Conservation (phyloP, 2,113 vertebrate genomes). For the Myrmecobius fasciatus region DNA sequence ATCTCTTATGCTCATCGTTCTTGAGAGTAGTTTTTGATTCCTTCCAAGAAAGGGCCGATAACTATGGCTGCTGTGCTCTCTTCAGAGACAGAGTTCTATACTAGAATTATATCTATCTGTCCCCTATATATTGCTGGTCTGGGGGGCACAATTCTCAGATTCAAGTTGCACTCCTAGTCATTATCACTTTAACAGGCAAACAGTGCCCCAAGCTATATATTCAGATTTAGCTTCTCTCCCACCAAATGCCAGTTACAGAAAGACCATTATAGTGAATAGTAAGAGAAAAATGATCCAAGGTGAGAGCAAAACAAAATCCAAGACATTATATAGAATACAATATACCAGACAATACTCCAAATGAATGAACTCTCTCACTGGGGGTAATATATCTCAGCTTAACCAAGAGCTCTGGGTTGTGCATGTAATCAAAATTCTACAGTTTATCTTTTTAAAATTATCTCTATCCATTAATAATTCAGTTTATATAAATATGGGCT, state of each 20-base stretch:
- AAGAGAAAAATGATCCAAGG: background rate
- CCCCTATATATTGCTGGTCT: background rate
- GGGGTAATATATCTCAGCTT: background rate
- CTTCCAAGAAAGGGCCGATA: background rate
- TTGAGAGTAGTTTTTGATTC: background rate
- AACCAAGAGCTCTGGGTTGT: background rate
- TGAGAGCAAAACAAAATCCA: background rate
- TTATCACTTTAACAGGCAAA: too few relatives aligned
- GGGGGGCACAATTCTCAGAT: background rate
- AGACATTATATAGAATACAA: background rate
- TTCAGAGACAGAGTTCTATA: background rate
- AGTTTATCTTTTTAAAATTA: background rate
- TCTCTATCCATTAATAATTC: background rate
- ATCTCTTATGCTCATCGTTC: background rate
- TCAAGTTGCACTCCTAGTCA: background rate
- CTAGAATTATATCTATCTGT: background rate
- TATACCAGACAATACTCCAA: background rate
- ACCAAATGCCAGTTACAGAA: background rate
- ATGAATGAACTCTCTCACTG: background rate
- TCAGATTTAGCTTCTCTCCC: background rate
- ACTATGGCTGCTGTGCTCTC: background rate
- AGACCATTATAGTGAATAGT: too few relatives aligned
- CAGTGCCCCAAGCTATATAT: background rate
- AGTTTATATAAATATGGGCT: background rate
- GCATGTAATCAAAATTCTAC: background rate